A percentile compares a stretch with the other conserved stretches of the same genome.
phyloP scores from a whole-genome alignment of 1,140 invertebrate genomes.

The Coboldia fuscipes region DNA sequence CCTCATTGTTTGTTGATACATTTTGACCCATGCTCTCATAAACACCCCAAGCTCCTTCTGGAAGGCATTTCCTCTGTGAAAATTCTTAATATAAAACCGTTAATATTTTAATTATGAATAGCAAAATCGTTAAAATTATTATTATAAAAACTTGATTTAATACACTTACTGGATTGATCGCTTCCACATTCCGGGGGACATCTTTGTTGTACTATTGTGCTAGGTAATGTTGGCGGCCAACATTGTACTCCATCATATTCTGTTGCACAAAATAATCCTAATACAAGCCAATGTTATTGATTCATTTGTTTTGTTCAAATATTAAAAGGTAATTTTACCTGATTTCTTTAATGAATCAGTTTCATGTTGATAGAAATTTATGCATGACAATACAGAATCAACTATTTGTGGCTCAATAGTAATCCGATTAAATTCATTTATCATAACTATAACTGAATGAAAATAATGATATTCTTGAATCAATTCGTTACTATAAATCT shows the following conservation, averaged over 20 bases:
- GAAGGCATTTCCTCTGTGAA: conserved; percentile 48
- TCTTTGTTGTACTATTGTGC: conserved; percentile 30
- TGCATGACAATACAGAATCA: too few species aligned
- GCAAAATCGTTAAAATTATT: neutral
- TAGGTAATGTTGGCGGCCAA: conserved; percentile 50
- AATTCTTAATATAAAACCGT: conserved; percentile 35
- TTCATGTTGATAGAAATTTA: too few species aligned
- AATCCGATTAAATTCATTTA: too few species aligned
- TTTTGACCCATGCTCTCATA: conserved; percentile 13
- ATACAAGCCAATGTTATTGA: too few species aligned
- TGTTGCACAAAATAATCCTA: too few species aligned
- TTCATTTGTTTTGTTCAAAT: too few species aligned
- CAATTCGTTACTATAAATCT: too few species aligned
- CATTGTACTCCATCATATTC: conserved; percentile 51
- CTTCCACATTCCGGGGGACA: conserved; percentile 49
- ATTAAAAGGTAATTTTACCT: too few species aligned
- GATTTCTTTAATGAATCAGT: too few species aligned
- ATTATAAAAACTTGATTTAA: conserved; percentile 3
- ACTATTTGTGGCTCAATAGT: too few species aligned
- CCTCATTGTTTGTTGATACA: conserved; percentile 4
- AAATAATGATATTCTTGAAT: too few species aligned
- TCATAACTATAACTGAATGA: too few species aligned
- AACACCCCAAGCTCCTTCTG: conserved; percentile 50
- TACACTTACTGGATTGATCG: conserved; percentile 45
- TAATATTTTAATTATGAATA: neutral